Evolutionary conservation across 2,888 invertebrate species (phyloP), one percentile per base, ranked within the genome.

Genomic region (Hipparchia sbordonii): DNA sequence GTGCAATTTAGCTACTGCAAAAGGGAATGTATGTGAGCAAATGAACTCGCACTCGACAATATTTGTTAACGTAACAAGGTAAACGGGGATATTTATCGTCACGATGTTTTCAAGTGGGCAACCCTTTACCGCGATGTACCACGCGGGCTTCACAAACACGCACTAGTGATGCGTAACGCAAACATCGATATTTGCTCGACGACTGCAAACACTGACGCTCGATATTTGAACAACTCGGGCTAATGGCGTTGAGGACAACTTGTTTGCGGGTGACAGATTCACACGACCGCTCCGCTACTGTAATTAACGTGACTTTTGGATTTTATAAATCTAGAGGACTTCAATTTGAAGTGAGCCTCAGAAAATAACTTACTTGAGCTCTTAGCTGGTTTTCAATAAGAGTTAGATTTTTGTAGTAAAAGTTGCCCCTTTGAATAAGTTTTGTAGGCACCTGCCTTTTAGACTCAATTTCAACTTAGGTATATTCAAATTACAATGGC

Each of bases 131-230:
- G 89, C 87, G 87, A 69, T 82, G 81, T 83, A 85, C 85, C 82
- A 82, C 84, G 83, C 84, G 84, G 79, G 84, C 86, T 87, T 84
- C 81, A 81, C 89, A 93, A 93, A 93, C 89, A 93, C 82, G 80
- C 77, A 86, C 87, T 93, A 93, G 93, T 93, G 93, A 93, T 93
- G 93, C 93, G 91, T 91, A 93, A 93, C 92, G 89, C 93, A 92
- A 93, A 92, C 92, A 91, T 91, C 92, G 91, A 90, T 92, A 87
- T 93, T 93, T 91, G 89, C 89, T 79, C 85, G 82, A 85, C 79
- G 85, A 90, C 88, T 81, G 90, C 87, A 92, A 93, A 93, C 89
- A 92, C 84, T 83, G 87, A 84, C 89, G 87, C 86, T 89, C 85
- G 89, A 89, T 92, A 89, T 93, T 93, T 93, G 90, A 87, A 84